Base-by-base conservation (phyloP, 2,888 invertebrate species). In the Steromphala cineraria region DNA sequence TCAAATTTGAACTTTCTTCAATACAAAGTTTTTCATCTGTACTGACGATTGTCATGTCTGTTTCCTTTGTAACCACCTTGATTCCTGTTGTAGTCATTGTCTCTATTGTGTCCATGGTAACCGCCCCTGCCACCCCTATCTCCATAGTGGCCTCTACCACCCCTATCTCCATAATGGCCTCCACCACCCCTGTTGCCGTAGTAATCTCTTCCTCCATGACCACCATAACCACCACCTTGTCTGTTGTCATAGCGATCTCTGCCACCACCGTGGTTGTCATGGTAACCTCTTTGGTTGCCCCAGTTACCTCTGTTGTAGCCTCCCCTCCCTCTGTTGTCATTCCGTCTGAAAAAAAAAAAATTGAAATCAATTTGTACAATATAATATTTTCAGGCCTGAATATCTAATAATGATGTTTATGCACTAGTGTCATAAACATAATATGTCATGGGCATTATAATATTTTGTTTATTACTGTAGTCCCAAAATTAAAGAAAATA, bases 111-210 rank as follows among this genome's bases (percentile, higher is more conserved):
- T 19, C 78, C 19, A 36, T 52, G 19, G 55, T 55, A 40, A 40
- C 67, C 36, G 21, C 74, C 36, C 4, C 71, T n/a, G 36, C 53
- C 53, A n/a, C 74, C 31, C 19, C 76, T 71, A 74, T 75, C 67
- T 10, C 80, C 78, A 46, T 46, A 46, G 10, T 46, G 4, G 13
- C 46, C 46, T 46, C 46, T 46, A 10, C 78, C 53, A 80, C 67
- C 53, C 52, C 79, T 67, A 31, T 81, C 53, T 31, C 79, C 82
- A 67, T 82, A 75, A 17, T 80, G 31, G 53, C 24, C 81, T 55
- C 67, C 36, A 15, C 75, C 82, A 56, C 76, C 56, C 52, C 78
- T n/a, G 46, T 71, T 78, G 21, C 74, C 46, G 46, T 82, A 71
- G 28, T 53, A 40, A 46, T 67, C 62, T 13, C 78, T 53, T 40